phyloP scores from a whole-genome alignment of 2,113 vertebrate genomes.

The Phoxinus phoxinus region DNA sequence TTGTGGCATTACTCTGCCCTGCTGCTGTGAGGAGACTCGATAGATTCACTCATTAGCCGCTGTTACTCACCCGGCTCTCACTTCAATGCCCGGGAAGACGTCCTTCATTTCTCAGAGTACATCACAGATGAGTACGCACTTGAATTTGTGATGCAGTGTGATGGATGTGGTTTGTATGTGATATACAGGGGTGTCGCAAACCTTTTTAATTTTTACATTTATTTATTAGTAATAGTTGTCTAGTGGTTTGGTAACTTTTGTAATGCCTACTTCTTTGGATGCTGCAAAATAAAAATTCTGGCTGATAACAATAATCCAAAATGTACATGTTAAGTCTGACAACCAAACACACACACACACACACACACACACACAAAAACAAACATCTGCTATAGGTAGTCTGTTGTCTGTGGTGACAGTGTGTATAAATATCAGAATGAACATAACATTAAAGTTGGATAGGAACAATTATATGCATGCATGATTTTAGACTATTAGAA shows the following conservation, averaged over 20 bases:
- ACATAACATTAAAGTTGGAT: background rate
- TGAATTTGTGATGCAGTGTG: background rate
- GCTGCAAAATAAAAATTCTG: no score
- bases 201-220: background rate
- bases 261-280: no score
- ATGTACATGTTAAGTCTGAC: background rate
- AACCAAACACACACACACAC: background rate
- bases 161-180: background rate
- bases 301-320: background rate
- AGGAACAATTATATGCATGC: background rate
- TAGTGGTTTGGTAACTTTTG: no score
- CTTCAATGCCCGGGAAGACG: background rate
- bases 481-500: background rate
- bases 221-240: no score
- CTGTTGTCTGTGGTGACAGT: background rate
- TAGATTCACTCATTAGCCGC: slow-evolving; percentile 38
- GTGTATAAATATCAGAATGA: background rate
- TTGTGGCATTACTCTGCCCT: background rate
- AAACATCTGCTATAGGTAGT: background rate
- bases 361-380: no score
- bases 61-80: background rate
- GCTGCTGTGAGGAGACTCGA: slow-evolving; percentile 26
- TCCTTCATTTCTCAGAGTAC: slow-evolving; percentile 3
- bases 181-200: background rate
- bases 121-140: background rate